Percentiles rank a stretch among this genome's conserved stretches.
These are phyloP conservation scores for Mythimna vitellina DNA, from an alignment of 2,888 invertebrate species.

Conservation along the genomic window DNA sequence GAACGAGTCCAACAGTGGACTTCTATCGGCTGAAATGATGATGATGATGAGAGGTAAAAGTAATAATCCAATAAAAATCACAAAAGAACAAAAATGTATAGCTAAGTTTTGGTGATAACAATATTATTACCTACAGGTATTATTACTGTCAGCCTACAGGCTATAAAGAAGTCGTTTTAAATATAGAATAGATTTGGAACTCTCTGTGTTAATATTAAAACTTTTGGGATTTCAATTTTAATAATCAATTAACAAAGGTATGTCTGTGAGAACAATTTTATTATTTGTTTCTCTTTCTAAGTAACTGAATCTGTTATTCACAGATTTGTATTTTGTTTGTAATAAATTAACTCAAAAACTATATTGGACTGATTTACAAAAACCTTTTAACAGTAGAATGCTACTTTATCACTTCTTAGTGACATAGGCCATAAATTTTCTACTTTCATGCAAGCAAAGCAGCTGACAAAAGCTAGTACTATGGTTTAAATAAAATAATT, in stretches of 20 bases:
- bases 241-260: conserved; percentile 20
- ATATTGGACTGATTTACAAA: too few species aligned
- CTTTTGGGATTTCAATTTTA: conserved; percentile 13
- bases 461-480: not conserved
- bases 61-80: too few species aligned
- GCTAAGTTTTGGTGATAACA: conserved; percentile 24
- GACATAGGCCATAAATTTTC: not conserved
- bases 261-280: not conserved
- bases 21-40: too few species aligned
- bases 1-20: too few species aligned
- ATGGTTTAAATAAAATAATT: not conserved
- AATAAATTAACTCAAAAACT: too few species aligned
- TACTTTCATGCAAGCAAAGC: not conserved
- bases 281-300: conserved; percentile 5
- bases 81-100: conserved; percentile 28
- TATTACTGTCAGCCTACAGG: not conserved
- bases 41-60: too few species aligned
- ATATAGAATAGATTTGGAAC: conserved; percentile 23
- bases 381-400: too few species aligned
- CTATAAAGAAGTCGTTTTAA: conserved; percentile 3
- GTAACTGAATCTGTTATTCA: not conserved
- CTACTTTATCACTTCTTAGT: not conserved
- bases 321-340: too few species aligned
- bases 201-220: conserved; percentile 8
- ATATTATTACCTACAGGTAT: conserved; percentile 20